Evolutionary conservation across 2,113 vertebrate genomes (phyloP).

Genomic region (Petaurus breviceps): DNA sequence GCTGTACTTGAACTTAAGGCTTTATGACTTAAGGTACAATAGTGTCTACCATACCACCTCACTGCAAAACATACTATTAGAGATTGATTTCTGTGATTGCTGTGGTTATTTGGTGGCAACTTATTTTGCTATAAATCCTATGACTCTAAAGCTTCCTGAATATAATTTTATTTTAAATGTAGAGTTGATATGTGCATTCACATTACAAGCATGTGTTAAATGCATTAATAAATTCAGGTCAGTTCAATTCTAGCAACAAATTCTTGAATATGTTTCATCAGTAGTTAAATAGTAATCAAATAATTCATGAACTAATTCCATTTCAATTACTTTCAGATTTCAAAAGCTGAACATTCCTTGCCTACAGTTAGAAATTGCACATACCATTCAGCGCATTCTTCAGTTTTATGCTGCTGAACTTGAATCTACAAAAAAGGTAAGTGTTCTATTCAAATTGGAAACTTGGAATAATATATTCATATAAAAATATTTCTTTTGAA

Average conservation of each 20-base stretch:
- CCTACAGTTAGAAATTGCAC: constrained; percentile 82
- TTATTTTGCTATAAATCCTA: not conserved
- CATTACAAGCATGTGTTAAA: not conserved
- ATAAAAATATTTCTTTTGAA: not conserved
- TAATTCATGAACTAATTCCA: constrained; percentile 14
- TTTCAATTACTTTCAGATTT: constrained; percentile 85
- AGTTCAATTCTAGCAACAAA: not conserved
- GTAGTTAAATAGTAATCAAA: not conserved
- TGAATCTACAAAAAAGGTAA: constrained; percentile 86
- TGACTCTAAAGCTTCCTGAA: not conserved
- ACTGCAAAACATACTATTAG: not conserved
- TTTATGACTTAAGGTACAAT: not conserved
- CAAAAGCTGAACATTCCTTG: constrained; percentile 88
- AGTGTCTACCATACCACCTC: not conserved
- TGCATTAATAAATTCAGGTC: not conserved
- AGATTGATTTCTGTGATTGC: not conserved
- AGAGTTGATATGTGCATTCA: not conserved
- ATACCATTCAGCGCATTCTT: constrained; percentile 82
- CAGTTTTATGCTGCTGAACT: constrained; percentile 86
- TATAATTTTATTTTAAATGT: not conserved
- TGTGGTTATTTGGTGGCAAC: not conserved
- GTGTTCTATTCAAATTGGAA: constrained; percentile 9
- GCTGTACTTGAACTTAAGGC: not conserved
- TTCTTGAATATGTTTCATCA: constrained; percentile 10
- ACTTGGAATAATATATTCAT: not conserved